Conservation (phyloP, 2,113 vertebrate genomes). For the Anoplopoma fimbria region DNA sequence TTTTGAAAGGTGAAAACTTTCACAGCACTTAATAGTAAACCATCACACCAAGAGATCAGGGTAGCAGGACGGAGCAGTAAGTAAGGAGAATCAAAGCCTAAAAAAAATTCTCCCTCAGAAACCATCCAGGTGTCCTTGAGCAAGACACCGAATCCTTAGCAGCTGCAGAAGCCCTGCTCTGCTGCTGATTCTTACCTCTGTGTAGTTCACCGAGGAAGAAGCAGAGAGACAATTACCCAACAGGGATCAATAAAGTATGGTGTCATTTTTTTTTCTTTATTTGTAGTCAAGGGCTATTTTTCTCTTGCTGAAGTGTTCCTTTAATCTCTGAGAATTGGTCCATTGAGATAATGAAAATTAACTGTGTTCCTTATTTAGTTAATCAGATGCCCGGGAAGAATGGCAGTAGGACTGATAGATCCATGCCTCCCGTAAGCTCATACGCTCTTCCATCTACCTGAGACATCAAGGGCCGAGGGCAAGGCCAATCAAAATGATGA, state of each 20-base stretch:
- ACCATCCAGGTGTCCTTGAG: conserved; percentile 36
- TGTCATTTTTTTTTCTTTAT: background rate
- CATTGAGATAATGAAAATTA: conserved; percentile 13
- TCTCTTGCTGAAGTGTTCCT: conserved; percentile 1
- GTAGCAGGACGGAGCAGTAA: conserved; percentile 5
- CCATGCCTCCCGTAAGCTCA: background rate
- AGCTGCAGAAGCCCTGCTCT: conserved; percentile 26
- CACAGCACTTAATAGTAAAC: conserved; percentile 29
- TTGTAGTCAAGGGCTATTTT: background rate
- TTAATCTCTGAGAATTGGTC: background rate
- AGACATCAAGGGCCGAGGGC: conserved; percentile 31
- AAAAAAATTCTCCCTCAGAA: conserved; percentile 18
- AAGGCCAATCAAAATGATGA: conserved; percentile 40
- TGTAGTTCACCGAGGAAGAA: conserved; percentile 1
- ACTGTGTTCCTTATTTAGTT: background rate
- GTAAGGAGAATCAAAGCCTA: background rate
- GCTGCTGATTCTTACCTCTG: background rate
- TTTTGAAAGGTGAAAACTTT: conserved; percentile 59
- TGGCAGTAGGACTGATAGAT: background rate
- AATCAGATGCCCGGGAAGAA: background rate
- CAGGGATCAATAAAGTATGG: conserved; percentile 29
- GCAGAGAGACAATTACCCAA: conserved; percentile 30
- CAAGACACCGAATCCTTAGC: conserved; percentile 12
- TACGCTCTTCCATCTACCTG: conserved; percentile 15
- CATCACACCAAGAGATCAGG: conserved; percentile 13